phyloP scores from a whole-genome alignment of 2,888 invertebrate genomes.

The Parnassius mnemosyne region DNA sequence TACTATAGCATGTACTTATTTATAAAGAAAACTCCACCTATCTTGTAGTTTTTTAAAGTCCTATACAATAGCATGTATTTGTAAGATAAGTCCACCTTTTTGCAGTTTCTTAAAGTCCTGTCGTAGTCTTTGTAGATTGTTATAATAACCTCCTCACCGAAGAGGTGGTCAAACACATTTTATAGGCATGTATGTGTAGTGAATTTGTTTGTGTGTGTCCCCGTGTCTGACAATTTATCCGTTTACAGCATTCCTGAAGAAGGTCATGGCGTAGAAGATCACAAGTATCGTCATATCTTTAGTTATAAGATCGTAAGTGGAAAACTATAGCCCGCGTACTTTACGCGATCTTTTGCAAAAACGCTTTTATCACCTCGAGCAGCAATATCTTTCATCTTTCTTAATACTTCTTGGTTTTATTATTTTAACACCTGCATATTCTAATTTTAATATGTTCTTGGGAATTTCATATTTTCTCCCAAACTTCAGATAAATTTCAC shows the following conservation, averaged over 20 bases:
- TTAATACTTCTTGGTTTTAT: conserved; percentile 4
- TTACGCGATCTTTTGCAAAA: conserved; percentile 9
- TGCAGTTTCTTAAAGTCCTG: too few relatives aligned
- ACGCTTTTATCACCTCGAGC: conserved; percentile 15
- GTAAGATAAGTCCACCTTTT: too few relatives aligned
- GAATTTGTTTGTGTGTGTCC: conserved; percentile 51
- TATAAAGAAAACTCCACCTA: too few relatives aligned
- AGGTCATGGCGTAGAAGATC: conserved; percentile 84
- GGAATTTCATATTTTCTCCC: neutral
- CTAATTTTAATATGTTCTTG: neutral
- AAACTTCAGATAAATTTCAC: neutral
- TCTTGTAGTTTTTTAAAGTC: too few relatives aligned
- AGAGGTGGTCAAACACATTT: neutral
- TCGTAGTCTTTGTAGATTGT: too few relatives aligned
- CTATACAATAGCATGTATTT: too few relatives aligned
- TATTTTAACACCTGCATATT: neutral
- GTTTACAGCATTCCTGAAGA: conserved; percentile 89
- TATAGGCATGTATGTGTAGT: conserved; percentile 26
- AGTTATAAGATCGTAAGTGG: conserved; percentile 81
- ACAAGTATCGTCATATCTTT: conserved; percentile 70
- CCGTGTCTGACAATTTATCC: conserved; percentile 63
- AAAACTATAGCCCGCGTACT: conserved; percentile 13
- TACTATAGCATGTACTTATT: too few relatives aligned
- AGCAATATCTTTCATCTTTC: conserved; percentile 11
- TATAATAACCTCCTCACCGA: too few relatives aligned